Base-by-base conservation (phyloP, 2,888 invertebrate species). In the Biston stratarius region DNA sequence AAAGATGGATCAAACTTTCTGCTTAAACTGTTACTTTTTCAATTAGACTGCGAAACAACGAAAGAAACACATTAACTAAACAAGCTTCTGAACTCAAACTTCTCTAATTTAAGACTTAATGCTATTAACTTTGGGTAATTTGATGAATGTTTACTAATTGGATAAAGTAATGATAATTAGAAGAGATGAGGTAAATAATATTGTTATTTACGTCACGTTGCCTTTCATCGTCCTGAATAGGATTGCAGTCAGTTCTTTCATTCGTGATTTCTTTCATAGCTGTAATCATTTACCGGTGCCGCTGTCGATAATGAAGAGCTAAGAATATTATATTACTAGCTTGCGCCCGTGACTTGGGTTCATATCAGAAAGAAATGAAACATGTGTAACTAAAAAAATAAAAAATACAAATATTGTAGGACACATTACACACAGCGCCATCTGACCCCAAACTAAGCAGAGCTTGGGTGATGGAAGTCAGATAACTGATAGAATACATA, bases 11-110 rank as follows among this genome's bases (percentile, higher is more conserved):
- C 24, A 6, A 55, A 56, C 40, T 40, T 12, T 40, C 36, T 6
- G 14, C 15, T 34, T 44, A 51, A 58, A 12, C 34, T 5, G 34
- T 12, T 61, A 59, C 67, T 63, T 67, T 67, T 63, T 45, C 63
- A 55, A 63, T 63, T 67, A 63, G 36, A 11, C 42, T 33, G 10
- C 38, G 45, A 62, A 62, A 58, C 55, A 55, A 34, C 52, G 52
- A 55, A 59, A 59, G 56, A 56, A 68, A 64, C 11, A 56, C 55
- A 67, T 59, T 67, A 56, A 38, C 56, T 51, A 56, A 60, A 59
- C 59, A 56, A 40, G 56, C 38, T 55, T 63, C 53, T 36, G 36
- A 52, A 42, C 62, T 61, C 38, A 52, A 60, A 57, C 57, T 57
- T 56, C 14, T 6, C 44, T 49, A 44, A 66, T 47, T 58, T 42